Base-by-base conservation (phyloP, 1,140 invertebrate species). In the Papilio polytes region DNA sequence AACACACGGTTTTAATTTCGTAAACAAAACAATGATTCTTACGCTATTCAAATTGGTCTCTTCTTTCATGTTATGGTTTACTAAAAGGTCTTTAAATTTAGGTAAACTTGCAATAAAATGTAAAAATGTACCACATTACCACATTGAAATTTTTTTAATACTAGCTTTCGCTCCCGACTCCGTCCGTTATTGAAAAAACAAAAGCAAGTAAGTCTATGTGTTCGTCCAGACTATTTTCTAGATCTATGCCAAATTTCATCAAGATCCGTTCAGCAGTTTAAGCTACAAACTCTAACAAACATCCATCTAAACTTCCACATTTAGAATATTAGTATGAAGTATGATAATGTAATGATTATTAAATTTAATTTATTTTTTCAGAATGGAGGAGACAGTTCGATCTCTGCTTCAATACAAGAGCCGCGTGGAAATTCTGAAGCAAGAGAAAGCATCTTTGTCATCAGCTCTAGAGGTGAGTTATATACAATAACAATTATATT, bases 391-490 rank as follows among this genome's bases (percentile, higher is more conserved):
- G 89, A 97, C 97, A 80, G 96, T 97, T 76, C 96, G 96, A 76
- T 96, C 96, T 31, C 95, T 97, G 95, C 91, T 97, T 86, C 96
- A 97, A 87, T 97, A 97, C 93, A 98, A 98, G 91, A 96, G 96
- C 86, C 96, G 97, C 86, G 96, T 97, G 83, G 97, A 98, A 87
- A 97, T 97, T 95, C 91, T 98, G 90, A 97, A 97, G 94, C 97
- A 98, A 90, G 97, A 98, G 91, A 97, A 97, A 90, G 95, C 96
- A 81, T 96, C 97, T 63, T 95, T 98, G 80, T 96, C 97, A 80
- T 94, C 97, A 81, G 97, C 97, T 72, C 97, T 97, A 93, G 97
- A 98, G 96, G 97, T 97, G 88, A 96, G 94, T 89, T n/a, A 66
- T 8, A 41, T 66, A 31, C 26, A 36, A 2, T 12, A 1, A 36